Evolutionary conservation across 2,113 vertebrate genomes (phyloP).

Genomic region (Cebidichthys violaceus): DNA sequence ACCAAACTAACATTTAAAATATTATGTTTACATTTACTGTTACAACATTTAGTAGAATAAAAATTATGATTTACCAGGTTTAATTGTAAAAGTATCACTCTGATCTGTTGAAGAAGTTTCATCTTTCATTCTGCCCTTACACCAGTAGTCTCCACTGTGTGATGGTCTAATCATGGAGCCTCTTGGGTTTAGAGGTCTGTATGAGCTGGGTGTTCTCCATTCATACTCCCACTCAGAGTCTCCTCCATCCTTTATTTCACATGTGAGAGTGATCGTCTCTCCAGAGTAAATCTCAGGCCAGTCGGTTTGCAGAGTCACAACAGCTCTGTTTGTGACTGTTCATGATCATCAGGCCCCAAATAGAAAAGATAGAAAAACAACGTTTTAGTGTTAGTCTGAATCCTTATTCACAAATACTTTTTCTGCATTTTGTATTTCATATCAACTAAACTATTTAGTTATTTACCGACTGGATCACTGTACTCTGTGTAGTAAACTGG

Average conservation of each 20-base stretch:
- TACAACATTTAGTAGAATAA: not conserved
- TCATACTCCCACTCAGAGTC: slow-evolving; percentile 7
- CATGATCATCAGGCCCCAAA: not conserved
- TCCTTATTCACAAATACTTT: not conserved
- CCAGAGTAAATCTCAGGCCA: slow-evolving; percentile 24
- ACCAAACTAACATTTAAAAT: not conserved
- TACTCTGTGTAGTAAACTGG: slow-evolving; percentile 26
- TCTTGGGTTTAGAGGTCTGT: fast-evolving
- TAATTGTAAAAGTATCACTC: not conserved
- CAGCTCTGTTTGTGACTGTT: slow-evolving; percentile 2
- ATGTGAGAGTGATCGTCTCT: not conserved
- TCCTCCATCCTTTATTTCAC: not conserved
- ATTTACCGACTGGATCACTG: not conserved
- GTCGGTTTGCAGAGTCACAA: slow-evolving; percentile 9
- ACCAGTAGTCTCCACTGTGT: not conserved
- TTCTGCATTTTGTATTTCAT: not conserved
- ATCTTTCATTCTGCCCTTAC: not conserved
- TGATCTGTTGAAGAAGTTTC: not conserved
- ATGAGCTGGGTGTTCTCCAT: not conserved
- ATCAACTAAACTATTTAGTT: no score
- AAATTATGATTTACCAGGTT: not conserved
- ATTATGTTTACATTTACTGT: not conserved
- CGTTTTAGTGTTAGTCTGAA: not conserved
- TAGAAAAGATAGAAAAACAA: not conserved
- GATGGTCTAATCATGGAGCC: not conserved